Evolutionary conservation across 2,888 invertebrate species (phyloP), one percentile per base, ranked within the genome.

Genomic region (Microplitis deprimator): DNA sequence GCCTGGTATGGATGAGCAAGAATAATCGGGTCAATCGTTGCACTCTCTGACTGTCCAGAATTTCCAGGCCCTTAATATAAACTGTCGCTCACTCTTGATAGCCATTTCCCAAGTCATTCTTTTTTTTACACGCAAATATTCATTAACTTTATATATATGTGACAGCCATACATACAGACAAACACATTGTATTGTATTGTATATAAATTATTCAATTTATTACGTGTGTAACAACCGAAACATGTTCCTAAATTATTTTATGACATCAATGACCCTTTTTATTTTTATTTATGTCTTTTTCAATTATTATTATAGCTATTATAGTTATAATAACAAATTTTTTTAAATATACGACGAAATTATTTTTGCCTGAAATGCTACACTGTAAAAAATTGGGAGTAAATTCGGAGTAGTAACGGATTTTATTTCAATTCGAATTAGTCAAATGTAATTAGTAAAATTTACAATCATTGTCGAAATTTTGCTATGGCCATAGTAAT

Each of bases 21-120:
- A 76, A 78, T 81, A 85, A 84, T 82, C 81, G 83, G 84, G 84
- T 83, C 84, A 83, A 80, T 79, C 78, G 76, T 61, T 73, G 62
- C 62, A 20, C 62, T 62, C 62, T 62, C 62, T 62, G 62, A 62
- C 62, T 62, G 20, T 62, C 20, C 62, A 62, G 20, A 13, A 62
- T 62, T 20, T 62, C 20, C 20, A 16, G 20, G 20, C 62, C 62
- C 62, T 62, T 62, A 29, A 29, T 29, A 29, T 29, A 17, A 62
- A 62, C 62, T 62, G 62, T 62, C 62, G 16, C 17, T 62, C 62
- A 62, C 62, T 62, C 20, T 62, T 62, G 62, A 62, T 62, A 16
- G 6, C 62, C 62, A 62, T 62, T 62, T 62, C 62, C 62, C 50
- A 5, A 50, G 50, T 13, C 8, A 62, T 17, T 20, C n/a, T 17